phyloP scores from a whole-genome alignment of 2,888 invertebrate genomes.

The Acleris cristana region DNA sequence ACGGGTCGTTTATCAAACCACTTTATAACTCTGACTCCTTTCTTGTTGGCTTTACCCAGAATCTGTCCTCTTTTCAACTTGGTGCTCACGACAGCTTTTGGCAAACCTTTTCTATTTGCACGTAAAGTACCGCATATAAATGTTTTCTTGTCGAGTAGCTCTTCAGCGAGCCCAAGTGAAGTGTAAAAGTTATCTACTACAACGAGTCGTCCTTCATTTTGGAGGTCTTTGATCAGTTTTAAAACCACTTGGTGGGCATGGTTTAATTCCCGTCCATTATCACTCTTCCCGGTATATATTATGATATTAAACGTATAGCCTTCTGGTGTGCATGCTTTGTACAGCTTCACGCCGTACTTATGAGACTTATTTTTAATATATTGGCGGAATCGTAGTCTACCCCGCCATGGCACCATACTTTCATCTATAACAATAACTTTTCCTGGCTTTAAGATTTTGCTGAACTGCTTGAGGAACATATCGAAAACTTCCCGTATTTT shows the following conservation, averaged over 20 bases:
- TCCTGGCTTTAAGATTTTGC: conserved; percentile 17
- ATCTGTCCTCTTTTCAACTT: too few relatives aligned
- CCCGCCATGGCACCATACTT: conserved; percentile 36
- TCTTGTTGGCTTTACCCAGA: too few relatives aligned
- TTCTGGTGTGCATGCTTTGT: conserved; percentile 3
- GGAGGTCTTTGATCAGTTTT: conserved; percentile 7
- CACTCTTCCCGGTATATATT: too few relatives aligned
- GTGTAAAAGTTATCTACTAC: conserved; percentile 2
- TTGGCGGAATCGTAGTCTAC: conserved; percentile 34
- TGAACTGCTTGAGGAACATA: conserved; percentile 17
- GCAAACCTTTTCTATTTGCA: conserved; percentile 8
- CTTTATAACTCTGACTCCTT: too few relatives aligned
- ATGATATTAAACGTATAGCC: too few relatives aligned
- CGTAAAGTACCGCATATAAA: conserved; percentile 9
- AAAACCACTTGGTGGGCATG: neutral
- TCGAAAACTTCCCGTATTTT: conserved; percentile 25
- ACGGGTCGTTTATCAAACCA: too few relatives aligned
- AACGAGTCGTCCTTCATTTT: conserved; percentile 5
- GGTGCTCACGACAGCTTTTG: too few relatives aligned
- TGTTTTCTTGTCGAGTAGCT: conserved; percentile 6
- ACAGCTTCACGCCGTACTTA: conserved; percentile 11
- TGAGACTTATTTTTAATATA: conserved; percentile 38
- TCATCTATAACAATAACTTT: conserved; percentile 26
- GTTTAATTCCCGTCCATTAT: conserved; percentile 4
- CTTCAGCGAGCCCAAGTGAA: conserved; percentile 6